Evolutionary conservation across 2,797 vertebrate genomes (phyloP).

Genomic region (Rhinophrynus dorsalis): DNA sequence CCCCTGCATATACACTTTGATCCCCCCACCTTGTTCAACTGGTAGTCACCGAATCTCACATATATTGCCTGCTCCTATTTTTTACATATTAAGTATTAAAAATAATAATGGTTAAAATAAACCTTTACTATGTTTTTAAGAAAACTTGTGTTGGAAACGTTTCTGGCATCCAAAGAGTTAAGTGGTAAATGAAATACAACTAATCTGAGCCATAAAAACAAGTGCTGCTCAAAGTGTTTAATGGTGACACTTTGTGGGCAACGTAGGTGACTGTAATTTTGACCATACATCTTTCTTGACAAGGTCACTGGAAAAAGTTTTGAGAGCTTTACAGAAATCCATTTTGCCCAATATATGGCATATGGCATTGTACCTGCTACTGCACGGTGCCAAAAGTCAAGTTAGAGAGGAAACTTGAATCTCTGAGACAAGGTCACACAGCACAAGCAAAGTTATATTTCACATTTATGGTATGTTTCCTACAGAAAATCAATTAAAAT

Average conservation of each 20-base stretch:
- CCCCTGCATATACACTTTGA: too few relatives aligned
- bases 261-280: slow-evolving; percentile 39
- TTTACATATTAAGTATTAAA: too few relatives aligned
- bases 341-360: slow-evolving; percentile 48
- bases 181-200: slow-evolving; percentile 27
- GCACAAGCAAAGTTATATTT: slow-evolving; percentile 37
- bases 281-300: slow-evolving; percentile 41
- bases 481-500: slow-evolving; percentile 49
- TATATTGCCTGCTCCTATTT: too few relatives aligned
- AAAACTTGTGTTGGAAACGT: too few relatives aligned
- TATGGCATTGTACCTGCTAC: slow-evolving; percentile 35
- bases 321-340: slow-evolving; percentile 44
- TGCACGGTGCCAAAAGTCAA: slow-evolving; percentile 41
- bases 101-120: too few relatives aligned
- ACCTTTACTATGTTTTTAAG: too few relatives aligned
- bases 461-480: slow-evolving; percentile 44
- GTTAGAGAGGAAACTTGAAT: slow-evolving; percentile 39
- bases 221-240: slow-evolving; percentile 19
- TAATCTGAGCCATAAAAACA: slow-evolving; percentile 32
- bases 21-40: too few relatives aligned
- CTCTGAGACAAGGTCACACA: slow-evolving; percentile 41
- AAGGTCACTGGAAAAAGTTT: slow-evolving; percentile 44
- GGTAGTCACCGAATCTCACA: too few relatives aligned
- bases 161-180: too few relatives aligned
- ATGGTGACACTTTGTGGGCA: slow-evolving; percentile 37